A percentile compares a stretch with the other conserved stretches of the same genome.
Conservation (phyloP, 2,113 vertebrate genomes). For the Chloebia gouldiae region DNA sequence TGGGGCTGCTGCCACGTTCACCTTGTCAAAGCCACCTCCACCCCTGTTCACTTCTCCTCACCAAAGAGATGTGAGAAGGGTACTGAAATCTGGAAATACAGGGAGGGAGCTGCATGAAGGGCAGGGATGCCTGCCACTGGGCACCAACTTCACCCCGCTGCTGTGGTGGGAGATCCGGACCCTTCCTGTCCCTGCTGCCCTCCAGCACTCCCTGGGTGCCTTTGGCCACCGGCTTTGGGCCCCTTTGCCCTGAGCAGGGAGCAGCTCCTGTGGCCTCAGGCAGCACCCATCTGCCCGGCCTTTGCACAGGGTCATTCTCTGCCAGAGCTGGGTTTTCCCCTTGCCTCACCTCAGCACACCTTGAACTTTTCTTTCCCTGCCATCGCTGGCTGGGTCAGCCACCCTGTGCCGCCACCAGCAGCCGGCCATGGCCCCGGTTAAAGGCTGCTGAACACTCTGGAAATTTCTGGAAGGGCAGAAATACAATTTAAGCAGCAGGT, state of each 20-base stretch:
- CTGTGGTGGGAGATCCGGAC: background rate
- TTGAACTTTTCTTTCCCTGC: background rate
- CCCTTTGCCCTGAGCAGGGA: background rate
- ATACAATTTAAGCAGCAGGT: accelerated
- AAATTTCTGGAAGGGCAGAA: background rate
- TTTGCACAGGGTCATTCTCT: background rate
- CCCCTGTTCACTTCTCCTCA: background rate
- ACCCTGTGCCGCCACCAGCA: accelerated
- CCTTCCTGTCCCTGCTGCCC: background rate
- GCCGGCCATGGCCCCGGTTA: accelerated
- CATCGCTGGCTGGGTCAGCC: background rate
- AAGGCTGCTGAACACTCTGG: background rate
- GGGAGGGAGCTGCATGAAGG: accelerated
- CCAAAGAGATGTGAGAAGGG: background rate
- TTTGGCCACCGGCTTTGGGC: accelerated
- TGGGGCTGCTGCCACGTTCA: background rate
- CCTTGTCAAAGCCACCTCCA: background rate
- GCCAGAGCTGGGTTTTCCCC: background rate
- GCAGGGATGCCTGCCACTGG: background rate
- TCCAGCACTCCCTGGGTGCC: accelerated
- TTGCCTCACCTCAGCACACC: background rate
- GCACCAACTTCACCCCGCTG: background rate
- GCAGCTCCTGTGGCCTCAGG: background rate
- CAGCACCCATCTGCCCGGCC: accelerated
- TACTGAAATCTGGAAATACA: background rate